phyloP scores from a whole-genome alignment of 2,113 vertebrate genomes.

The Columba janthina region DNA sequence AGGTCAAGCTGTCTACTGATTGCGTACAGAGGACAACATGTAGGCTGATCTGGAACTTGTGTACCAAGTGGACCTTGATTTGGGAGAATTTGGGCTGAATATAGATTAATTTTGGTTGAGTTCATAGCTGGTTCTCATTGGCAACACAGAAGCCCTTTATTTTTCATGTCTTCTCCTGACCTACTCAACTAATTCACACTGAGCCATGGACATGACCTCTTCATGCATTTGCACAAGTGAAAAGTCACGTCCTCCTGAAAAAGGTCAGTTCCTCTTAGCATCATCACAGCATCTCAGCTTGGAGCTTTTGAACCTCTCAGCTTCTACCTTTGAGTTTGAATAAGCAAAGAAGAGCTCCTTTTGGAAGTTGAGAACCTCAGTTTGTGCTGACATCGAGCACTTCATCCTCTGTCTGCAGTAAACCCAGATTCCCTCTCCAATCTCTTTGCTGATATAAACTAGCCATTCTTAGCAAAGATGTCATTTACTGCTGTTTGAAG shows the following conservation, averaged over 20 bases:
- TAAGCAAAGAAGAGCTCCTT: background rate
- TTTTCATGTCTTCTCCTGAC: background rate
- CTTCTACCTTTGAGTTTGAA: background rate
- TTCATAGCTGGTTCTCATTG: background rate
- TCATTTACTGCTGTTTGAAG: conserved; percentile 15
- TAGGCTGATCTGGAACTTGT: background rate
- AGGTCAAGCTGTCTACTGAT: background rate
- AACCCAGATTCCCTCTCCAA: background rate
- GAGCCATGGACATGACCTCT: background rate
- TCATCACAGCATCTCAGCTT: background rate
- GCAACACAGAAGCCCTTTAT: background rate
- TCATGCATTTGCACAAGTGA: background rate
- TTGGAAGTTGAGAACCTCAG: background rate
- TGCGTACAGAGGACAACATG: background rate
- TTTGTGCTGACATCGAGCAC: background rate
- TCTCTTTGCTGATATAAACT: background rate
- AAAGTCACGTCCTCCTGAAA: background rate
- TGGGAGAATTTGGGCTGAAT: background rate
- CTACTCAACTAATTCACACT: background rate
- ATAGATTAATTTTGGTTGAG: background rate
- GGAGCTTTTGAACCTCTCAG: background rate
- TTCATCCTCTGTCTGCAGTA: background rate
- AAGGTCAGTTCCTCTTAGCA: background rate
- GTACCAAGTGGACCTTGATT: background rate
- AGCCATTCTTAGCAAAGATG: conserved; percentile 4